Evolutionary conservation across 2,113 vertebrate species (phyloP), one percentile per base, ranked within the genome.

Genomic region (Maccullochella peelii): DNA sequence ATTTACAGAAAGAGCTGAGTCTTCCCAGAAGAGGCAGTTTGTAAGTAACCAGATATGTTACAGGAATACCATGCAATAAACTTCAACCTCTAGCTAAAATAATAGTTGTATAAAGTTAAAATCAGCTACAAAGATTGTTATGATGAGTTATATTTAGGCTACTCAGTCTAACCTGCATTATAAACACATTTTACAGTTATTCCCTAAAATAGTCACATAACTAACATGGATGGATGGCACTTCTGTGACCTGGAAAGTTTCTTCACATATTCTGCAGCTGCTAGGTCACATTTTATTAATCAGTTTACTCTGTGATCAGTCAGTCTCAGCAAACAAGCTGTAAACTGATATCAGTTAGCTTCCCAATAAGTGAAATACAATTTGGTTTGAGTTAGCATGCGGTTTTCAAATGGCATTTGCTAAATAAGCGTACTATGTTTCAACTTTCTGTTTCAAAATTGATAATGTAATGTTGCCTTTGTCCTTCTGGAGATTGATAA

Each of bases 11-110:
- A 84, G 98, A 99, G 91, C 90, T 99, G 94, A 99, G 98, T 91
- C 97, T 99, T 91, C 98, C 98, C 68, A 95, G 98, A 96, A 97
- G 98, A 96, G 98, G 98, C 95, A 99, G 97, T 95, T 86, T 99
- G 98, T 99, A 95, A 99, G 98, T 99, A 97, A 52, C 79, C 78
- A 8, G 27, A 42, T 20, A 16, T 86, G 16, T 67, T 65, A 30
- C 36, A 27, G 63, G 1, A 62, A 21, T 4, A 30, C 20, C 6
- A 2, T 54, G n/a, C 30, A 54, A 71, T 73, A 16, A 73, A 5
- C 44, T 3, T 52, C 5, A n/a, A 52, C 40, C 20, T 72, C 21
- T 2, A 20, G n/a, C n/a, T 40, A 4, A 40, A 66, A 5, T 44
- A 8, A 55, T 42, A 36, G 33, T 72, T 72, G 23, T 40, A 21